These are phyloP conservation scores for Sphenodon punctatus DNA, from an alignment of 2,797 vertebrate species.

Conservation along the genomic window DNA sequence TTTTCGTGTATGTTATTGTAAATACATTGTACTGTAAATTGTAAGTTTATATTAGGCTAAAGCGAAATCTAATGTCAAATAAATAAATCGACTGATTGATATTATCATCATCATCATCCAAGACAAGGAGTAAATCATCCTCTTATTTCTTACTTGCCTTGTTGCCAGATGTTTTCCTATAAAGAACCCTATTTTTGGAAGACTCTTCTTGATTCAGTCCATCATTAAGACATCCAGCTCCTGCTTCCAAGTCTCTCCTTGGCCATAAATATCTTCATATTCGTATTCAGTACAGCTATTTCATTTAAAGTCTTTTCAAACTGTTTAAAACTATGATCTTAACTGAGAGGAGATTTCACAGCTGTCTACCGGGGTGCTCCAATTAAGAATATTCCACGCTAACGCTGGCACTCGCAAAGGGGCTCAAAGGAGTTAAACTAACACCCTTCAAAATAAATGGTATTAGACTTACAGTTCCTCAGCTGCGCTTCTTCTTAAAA, in stretches of 20 bases:
- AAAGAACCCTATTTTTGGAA: not conserved
- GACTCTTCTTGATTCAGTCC: not conserved
- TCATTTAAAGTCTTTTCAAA: too few species aligned
- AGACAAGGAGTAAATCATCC: not conserved
- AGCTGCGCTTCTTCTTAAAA: not conserved
- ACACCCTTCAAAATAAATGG: fast-evolving
- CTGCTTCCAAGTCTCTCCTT: not conserved
- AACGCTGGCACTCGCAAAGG: not conserved
- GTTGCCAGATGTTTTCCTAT: not conserved
- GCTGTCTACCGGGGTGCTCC: not conserved
- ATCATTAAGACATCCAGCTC: not conserved
- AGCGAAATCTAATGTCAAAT: too few species aligned
- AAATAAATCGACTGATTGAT: too few species aligned
- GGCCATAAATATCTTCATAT: too few species aligned
- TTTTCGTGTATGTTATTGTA: too few species aligned
- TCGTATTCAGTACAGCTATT: too few species aligned
- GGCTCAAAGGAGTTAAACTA: too few species aligned
- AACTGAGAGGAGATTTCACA: not conserved
- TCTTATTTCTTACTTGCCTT: not conserved
- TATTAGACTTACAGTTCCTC: not conserved
- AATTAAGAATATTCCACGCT: not conserved
- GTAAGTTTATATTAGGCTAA: too few species aligned
- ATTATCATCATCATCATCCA: not conserved
- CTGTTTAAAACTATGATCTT: fast-evolving
- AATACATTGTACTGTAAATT: too few species aligned